Conservation (phyloP, 2,888 invertebrate genomes). For the Aromia moschata region DNA sequence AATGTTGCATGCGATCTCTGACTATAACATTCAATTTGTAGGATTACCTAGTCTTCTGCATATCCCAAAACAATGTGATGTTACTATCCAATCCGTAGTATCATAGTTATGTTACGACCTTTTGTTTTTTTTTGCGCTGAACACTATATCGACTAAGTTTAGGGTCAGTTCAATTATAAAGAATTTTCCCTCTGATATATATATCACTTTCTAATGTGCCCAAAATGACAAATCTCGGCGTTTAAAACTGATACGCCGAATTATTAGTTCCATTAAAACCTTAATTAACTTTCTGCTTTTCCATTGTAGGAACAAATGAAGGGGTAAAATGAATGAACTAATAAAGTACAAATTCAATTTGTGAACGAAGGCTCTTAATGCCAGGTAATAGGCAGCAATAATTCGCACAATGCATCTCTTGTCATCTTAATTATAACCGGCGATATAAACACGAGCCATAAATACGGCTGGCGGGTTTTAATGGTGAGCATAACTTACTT, state of each 20-base stretch:
- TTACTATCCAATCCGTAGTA: no score
- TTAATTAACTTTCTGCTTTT: conserved; percentile 31
- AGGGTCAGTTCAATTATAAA: not conserved
- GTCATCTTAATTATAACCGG: conserved; percentile 43
- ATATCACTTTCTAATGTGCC: conserved; percentile 6
- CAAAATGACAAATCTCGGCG: conserved; percentile 16
- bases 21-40: no score
- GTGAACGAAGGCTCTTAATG: conserved; percentile 37
- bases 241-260: conserved; percentile 24
- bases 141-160: no score
- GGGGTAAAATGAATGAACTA: conserved; percentile 27
- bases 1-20: no score
- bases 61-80: no score
- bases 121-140: no score
- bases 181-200: not conserved
- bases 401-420: conserved; percentile 42
- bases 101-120: no score
- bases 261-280: conserved; percentile 31
- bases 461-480: conserved; percentile 34
- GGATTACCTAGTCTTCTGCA: no score
- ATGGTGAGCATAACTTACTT: no score
- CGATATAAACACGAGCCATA: conserved; percentile 41
- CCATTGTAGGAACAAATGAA: conserved; percentile 26
- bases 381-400: conserved; percentile 41
- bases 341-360: conserved; percentile 45